phyloP scores from a whole-genome alignment of 2,113 vertebrate genomes.

The Chelonoidis abingdonii region DNA sequence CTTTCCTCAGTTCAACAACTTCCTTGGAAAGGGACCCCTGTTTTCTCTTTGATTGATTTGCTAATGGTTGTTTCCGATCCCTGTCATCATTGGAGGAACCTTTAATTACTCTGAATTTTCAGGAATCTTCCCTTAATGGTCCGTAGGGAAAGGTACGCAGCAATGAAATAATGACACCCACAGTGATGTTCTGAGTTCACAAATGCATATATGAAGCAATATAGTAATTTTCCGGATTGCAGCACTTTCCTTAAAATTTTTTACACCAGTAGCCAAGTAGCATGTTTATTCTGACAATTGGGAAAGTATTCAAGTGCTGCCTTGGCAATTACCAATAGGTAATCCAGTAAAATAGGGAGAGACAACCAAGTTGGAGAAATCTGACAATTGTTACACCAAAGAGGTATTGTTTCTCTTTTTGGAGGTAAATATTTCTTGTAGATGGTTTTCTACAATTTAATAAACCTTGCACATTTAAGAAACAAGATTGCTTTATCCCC shows the following conservation, averaged over 20 bases:
- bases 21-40: not conserved
- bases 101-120: not conserved
- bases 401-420: not conserved
- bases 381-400: not conserved
- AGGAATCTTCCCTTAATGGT: not conserved
- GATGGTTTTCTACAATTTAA: too few species aligned
- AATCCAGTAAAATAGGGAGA: too few species aligned
- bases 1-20: not conserved
- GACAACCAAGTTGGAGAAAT: too few species aligned
- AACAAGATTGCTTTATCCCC: not conserved
- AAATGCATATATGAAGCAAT: slow-evolving; percentile 33
- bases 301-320: slow-evolving; percentile 13
- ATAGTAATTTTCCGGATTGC: slow-evolving; percentile 43
- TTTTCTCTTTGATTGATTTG: not conserved
- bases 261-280: not conserved
- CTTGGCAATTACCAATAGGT: not conserved
- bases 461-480: not conserved
- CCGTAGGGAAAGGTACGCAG: not conserved
- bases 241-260: slow-evolving; percentile 20
- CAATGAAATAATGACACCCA: slow-evolving; percentile 6
- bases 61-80: not conserved
- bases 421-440: not conserved
- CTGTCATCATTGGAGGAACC: not conserved
- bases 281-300: not conserved
- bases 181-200: slow-evolving; percentile 46